Conservation (phyloP, 2,797 vertebrate species). For the Molossus molossus region DNA sequence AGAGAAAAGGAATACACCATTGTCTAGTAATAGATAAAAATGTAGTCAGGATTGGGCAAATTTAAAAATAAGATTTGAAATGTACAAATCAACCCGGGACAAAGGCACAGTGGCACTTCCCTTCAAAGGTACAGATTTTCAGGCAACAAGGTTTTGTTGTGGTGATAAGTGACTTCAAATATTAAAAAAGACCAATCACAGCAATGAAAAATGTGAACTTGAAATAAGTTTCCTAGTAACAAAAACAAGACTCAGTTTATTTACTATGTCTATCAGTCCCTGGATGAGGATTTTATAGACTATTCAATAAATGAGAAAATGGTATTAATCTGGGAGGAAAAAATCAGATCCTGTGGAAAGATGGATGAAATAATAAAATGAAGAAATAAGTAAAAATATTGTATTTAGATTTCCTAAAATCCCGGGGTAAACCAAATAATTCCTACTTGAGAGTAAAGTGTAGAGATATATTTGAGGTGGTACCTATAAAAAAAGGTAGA, state of each 20-base stretch:
- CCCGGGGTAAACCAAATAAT: slow-evolving; percentile 18
- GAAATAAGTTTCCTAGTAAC: slow-evolving; percentile 3
- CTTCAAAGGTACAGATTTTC: slow-evolving; percentile 6
- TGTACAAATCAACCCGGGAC: neutral
- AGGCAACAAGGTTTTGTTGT: neutral
- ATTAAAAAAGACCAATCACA: neutral
- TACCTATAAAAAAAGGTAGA: neutral
- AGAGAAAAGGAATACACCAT: slow-evolving; percentile 47
- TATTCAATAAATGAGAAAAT: slow-evolving; percentile 24
- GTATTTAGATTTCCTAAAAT: neutral
- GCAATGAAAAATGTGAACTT: neutral
- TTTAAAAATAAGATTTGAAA: slow-evolving; percentile 44
- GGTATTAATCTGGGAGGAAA: neutral
- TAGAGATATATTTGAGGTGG: neutral
- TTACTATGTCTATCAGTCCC: slow-evolving; percentile 14
- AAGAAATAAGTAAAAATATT: neutral
- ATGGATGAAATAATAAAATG: neutral
- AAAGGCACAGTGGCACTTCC: neutral
- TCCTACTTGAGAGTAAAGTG: neutral
- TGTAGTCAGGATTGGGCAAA: neutral
- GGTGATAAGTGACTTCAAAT: neutral
- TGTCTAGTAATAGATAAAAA: slow-evolving; percentile 69
- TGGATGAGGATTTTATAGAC: neutral
- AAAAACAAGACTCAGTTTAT: neutral
- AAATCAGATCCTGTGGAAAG: neutral